A percentile compares a stretch with the other conserved stretches of the same genome.
Evolutionary conservation across 2,113 vertebrate species (phyloP).

Genomic region (Geococcyx californianus): DNA sequence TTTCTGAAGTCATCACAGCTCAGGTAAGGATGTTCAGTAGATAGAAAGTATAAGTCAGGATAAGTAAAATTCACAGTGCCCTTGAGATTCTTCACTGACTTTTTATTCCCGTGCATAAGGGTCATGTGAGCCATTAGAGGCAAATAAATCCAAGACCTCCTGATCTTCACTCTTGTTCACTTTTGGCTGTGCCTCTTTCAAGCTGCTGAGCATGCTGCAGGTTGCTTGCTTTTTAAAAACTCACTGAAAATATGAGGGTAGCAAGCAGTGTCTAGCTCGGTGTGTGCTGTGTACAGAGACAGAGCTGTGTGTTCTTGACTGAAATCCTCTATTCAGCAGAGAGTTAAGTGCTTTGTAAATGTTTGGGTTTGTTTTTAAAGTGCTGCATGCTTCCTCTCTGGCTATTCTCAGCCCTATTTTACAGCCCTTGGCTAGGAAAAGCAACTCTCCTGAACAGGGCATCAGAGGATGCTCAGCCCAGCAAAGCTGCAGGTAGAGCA

Average conservation of each 20-base stretch:
- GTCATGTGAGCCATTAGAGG: not conserved
- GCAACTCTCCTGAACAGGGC: not conserved
- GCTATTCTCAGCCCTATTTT: not conserved
- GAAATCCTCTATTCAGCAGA: not conserved
- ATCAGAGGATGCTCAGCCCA: not conserved
- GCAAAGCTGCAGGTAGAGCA: slow-evolving; percentile 9
- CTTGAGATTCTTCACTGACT: not conserved
- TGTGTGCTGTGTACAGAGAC: not conserved
- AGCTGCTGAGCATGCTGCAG: not conserved
- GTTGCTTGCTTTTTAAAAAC: not conserved
- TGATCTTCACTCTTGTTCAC: not conserved
- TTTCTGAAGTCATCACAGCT: not conserved
- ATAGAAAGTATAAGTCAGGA: not conserved
- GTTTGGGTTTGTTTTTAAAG: not conserved
- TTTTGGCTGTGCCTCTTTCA: not conserved
- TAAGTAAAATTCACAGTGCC: not conserved
- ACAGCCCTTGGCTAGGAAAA: not conserved
- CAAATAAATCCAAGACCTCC: not conserved
- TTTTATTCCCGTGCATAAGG: not conserved
- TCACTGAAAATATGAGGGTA: not conserved
- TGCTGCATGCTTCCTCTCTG: not conserved
- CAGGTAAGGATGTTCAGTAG: not conserved
- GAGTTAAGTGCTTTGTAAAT: not conserved
- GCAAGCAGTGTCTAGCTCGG: not conserved
- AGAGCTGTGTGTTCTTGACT: not conserved